phyloP scores from a whole-genome alignment of 2,113 vertebrate genomes.

The Rhinolophus ferrumequinum region DNA sequence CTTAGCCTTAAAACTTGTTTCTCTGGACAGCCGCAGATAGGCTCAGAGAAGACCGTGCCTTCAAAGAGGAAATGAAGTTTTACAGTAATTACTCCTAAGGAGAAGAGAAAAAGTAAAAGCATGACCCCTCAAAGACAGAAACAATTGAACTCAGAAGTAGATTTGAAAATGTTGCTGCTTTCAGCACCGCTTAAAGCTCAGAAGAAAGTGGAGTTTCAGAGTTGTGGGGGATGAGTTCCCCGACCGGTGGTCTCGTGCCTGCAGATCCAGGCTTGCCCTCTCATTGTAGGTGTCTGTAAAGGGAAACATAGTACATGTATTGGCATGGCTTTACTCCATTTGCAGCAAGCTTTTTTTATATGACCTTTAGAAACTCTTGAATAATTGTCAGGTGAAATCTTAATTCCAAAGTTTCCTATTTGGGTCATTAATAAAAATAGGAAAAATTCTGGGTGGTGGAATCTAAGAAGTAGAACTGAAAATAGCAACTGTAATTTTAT shows the following conservation, averaged over 20 bases:
- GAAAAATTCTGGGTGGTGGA: background rate
- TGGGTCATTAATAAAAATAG: background rate
- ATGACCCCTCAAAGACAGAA: background rate
- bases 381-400: constrained; percentile 17
- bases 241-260: background rate
- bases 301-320: background rate
- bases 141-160: background rate
- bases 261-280: background rate
- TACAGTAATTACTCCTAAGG: background rate
- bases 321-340: background rate
- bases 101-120: background rate
- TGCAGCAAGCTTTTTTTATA: background rate
- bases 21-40: background rate
- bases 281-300: background rate
- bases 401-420: background rate
- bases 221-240: background rate
- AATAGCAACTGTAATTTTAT: background rate
- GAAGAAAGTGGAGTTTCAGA: background rate
- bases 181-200: background rate
- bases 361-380: background rate
- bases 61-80: constrained; percentile 11
- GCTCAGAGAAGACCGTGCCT: background rate
- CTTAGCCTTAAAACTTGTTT: constrained; percentile 1
- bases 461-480: background rate
- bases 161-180: background rate